Percentiles rank a stretch among this genome's conserved stretches.
These are phyloP conservation scores for Pogonocichla stellata DNA, from an alignment of 2,113 vertebrate genomes.

Conservation along the genomic window DNA sequence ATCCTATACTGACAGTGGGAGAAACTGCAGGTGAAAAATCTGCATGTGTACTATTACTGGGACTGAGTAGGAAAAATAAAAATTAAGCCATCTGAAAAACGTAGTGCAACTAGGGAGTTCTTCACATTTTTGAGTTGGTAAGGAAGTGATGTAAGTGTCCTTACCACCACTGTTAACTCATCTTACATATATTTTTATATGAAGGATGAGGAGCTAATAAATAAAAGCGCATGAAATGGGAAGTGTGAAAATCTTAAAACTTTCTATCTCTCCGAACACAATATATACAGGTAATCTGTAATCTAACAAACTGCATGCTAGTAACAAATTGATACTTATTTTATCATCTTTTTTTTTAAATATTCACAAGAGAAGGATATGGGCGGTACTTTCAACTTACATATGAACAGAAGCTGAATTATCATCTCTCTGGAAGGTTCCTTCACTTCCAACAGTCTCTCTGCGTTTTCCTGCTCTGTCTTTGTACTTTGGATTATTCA, in stretches of 20 bases:
- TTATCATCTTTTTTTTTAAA: not conserved
- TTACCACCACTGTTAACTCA: not conserved
- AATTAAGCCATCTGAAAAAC: not conserved
- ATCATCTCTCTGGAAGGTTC: slow-evolving; percentile 89
- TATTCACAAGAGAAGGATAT: not conserved
- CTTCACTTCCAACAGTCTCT: slow-evolving; percentile 90
- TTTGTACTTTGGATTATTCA: slow-evolving; percentile 90
- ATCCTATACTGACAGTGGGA: not conserved
- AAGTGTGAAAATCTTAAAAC: not conserved
- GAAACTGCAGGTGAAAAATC: not conserved
- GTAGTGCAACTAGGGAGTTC: not conserved
- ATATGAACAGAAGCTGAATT: slow-evolving; percentile 89
- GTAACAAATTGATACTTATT: not conserved
- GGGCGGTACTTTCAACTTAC: slow-evolving; percentile 70
- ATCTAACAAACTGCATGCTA: not conserved
- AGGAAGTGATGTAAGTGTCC: not conserved
- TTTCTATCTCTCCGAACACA: not conserved
- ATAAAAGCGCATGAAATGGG: not conserved
- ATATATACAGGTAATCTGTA: not conserved
- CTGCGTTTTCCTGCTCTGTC: slow-evolving; percentile 91
- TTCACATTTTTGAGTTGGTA: not conserved
- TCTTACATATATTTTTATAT: not conserved
- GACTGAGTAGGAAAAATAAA: not conserved
- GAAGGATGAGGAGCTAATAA: not conserved
- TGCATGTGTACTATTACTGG: not conserved